These are phyloP conservation scores for Prorops nasuta DNA, from an alignment of 1,140 invertebrate species.

Conservation along the genomic window DNA sequence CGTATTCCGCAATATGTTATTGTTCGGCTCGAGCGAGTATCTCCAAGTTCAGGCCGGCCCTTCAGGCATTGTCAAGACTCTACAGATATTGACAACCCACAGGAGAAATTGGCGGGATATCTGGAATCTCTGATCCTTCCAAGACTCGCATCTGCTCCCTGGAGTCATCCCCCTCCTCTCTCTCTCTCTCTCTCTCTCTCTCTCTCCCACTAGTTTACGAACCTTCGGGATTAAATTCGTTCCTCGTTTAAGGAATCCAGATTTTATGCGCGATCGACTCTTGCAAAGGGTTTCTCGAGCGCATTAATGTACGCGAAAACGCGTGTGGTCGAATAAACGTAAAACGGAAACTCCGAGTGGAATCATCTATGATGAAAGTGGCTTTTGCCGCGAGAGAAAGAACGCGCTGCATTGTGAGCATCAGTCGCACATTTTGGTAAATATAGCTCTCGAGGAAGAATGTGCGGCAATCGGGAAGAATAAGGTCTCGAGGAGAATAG, in stretches of 20 bases:
- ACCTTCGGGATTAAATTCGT: constrained; percentile 28
- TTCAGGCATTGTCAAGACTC: constrained; percentile 36
- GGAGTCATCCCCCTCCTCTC: neutral
- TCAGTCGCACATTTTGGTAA: neutral
- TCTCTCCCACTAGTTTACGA: neutral
- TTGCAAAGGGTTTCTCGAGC: neutral
- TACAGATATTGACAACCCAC: constrained; percentile 45
- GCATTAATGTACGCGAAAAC: constrained; percentile 5
- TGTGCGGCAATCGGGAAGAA: constrained; percentile 25
- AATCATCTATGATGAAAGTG: neutral
- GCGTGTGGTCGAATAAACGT: constrained; percentile 16
- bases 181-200: neutral
- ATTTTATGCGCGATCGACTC: constrained; percentile 19
- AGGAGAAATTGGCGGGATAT: constrained; percentile 50
- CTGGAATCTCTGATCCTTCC: constrained; percentile 42
- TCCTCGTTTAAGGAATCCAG: constrained; percentile 18
- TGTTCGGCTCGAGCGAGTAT: constrained; percentile 44
- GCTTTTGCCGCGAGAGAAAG: neutral
- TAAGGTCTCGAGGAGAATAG: constrained; percentile 24
- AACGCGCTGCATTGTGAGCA: no score
- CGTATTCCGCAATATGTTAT: constrained; percentile 47
- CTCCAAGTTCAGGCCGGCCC: constrained; percentile 28
- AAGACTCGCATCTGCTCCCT: constrained; percentile 38
- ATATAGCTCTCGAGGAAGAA: constrained; percentile 39
- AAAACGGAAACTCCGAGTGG: no score